Evolutionary conservation across 2,888 invertebrate species (phyloP).

Genomic region (Arenicola marina): DNA sequence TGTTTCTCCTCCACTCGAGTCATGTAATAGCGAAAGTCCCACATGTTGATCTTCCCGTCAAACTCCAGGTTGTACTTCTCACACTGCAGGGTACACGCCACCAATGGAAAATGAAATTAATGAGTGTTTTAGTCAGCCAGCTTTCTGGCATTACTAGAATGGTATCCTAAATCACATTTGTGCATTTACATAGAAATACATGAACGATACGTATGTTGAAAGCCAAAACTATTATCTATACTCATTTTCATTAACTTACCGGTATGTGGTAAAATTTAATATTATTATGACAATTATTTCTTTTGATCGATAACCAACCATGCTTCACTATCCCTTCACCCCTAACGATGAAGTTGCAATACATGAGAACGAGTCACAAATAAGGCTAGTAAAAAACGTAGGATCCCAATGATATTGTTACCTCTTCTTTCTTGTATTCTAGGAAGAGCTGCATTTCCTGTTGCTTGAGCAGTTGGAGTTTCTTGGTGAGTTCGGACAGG

Average conservation of each 20-base stretch:
- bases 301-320: not conserved
- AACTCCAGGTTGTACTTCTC: slow-evolving; percentile 57
- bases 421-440: slow-evolving; percentile 63
- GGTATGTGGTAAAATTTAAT: too few relatives aligned
- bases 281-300: not conserved
- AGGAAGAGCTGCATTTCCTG: slow-evolving; percentile 60
- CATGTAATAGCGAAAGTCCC: slow-evolving; percentile 64
- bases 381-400: not conserved
- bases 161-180: too few relatives aligned
- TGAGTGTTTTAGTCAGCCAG: too few relatives aligned
- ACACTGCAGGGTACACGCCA: slow-evolving; percentile 54
- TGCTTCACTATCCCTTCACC: too few relatives aligned
- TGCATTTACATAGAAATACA: too few relatives aligned
- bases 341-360: not conserved
- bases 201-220: too few relatives aligned
- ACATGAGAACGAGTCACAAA: not conserved
- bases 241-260: too few relatives aligned
- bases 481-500: slow-evolving; percentile 57
- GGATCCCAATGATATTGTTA: slow-evolving; percentile 39
- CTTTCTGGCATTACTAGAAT: too few relatives aligned
- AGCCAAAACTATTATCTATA: too few relatives aligned
- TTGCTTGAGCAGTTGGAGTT: slow-evolving; percentile 60
- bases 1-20: slow-evolving; percentile 62
- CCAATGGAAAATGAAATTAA: too few relatives aligned
- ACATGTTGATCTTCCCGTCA: slow-evolving; percentile 61